Evolutionary conservation across 2,797 vertebrate genomes (phyloP).

Genomic region (Catamblyrhynchus diadema): DNA sequence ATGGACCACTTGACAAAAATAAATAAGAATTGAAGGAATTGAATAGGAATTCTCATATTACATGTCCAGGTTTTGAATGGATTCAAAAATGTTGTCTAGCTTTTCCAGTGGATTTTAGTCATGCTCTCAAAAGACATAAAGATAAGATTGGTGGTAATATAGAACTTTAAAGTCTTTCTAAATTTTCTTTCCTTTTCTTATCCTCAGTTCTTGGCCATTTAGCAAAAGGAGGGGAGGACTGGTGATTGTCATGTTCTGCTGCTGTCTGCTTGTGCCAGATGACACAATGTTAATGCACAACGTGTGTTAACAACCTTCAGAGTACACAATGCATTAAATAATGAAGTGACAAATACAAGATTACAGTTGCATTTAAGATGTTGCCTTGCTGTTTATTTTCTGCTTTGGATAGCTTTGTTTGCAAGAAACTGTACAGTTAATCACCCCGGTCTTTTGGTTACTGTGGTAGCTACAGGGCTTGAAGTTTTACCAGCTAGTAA

Average conservation of each 20-base stretch:
- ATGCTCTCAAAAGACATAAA: not conserved
- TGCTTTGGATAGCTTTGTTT: not conserved
- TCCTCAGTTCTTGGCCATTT: not conserved
- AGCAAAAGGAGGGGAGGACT: not conserved
- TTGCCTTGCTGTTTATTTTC: not conserved
- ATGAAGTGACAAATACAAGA: not conserved
- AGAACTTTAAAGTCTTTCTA: not conserved
- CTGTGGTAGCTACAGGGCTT: not conserved
- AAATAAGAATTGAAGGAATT: not conserved
- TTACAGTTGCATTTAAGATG: not conserved
- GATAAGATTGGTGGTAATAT: not conserved
- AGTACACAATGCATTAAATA: not conserved
- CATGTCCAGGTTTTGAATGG: not conserved
- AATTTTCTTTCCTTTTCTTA: not conserved
- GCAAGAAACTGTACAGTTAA: not conserved
- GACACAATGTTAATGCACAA: not conserved
- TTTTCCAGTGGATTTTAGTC: not conserved
- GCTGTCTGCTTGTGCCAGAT: not conserved
- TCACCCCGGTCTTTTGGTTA: not conserved
- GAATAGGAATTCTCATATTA: not conserved
- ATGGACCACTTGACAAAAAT: not conserved
- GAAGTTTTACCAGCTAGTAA: not conserved
- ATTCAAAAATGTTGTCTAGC: not conserved
- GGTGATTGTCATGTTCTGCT: fast-evolving
- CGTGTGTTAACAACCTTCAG: not conserved